These are phyloP conservation scores for Allobates femoralis DNA, from an alignment of 2,797 vertebrate genomes.

Conservation along the genomic window DNA sequence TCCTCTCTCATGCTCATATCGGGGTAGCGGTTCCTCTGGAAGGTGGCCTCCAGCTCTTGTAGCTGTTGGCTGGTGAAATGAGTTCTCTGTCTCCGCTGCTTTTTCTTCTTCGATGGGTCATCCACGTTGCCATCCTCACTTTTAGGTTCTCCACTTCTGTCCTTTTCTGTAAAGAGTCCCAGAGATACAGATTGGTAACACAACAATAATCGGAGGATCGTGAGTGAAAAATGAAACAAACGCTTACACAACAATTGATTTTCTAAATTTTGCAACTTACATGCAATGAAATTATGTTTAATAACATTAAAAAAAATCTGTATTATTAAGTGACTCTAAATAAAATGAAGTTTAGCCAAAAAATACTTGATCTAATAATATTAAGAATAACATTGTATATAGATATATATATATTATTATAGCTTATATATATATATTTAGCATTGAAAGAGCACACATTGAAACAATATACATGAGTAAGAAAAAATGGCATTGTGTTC, in stretches of 20 bases:
- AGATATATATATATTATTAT: background rate
- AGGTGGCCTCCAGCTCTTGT: conserved; percentile 88
- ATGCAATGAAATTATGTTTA: background rate
- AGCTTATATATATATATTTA: too few species aligned
- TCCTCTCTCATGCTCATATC: conserved; percentile 90
- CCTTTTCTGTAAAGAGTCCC: conserved; percentile 83
- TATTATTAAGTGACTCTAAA: background rate
- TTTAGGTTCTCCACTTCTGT: conserved; percentile 84
- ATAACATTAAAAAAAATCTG: background rate
- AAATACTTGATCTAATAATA: background rate
- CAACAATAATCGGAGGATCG: too few species aligned
- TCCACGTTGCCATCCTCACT: conserved; percentile 87
- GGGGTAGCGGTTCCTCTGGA: conserved; percentile 88
- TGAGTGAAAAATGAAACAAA: background rate
- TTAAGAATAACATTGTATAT: too few species aligned
- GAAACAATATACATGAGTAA: background rate
- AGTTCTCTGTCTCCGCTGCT: conserved; percentile 84
- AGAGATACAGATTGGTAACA: background rate
- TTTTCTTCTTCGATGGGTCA: conserved; percentile 90
- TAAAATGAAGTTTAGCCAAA: background rate
- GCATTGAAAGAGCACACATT: too few species aligned
- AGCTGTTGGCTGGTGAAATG: conserved; percentile 90
- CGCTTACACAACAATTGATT: background rate
- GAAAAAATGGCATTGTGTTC: background rate
- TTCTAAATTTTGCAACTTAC: background rate